These are phyloP conservation scores for Keiferia lycopersicella DNA, from an alignment of 2,888 invertebrate genomes.

Conservation along the genomic window DNA sequence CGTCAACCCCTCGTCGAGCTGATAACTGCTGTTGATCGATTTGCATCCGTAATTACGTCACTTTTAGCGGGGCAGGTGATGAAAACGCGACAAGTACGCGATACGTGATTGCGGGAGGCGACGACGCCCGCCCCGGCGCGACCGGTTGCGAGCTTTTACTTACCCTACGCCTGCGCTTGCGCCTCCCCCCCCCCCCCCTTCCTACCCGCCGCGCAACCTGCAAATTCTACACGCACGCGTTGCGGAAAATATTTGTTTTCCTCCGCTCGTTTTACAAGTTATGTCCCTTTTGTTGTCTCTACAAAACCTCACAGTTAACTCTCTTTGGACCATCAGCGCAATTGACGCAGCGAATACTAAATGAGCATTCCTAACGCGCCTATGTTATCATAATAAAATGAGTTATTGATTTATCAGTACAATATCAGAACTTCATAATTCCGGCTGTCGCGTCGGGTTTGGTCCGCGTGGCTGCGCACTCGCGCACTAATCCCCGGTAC, in stretches of 20 bases:
- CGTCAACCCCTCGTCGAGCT: conserved; percentile 71
- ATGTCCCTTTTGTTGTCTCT: conserved; percentile 10
- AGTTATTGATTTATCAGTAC: conserved; percentile 75
- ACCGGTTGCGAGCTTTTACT: conserved; percentile 69
- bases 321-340: not conserved
- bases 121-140: conserved; percentile 64
- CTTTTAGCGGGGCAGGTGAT: conserved; percentile 77
- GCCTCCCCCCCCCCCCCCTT: conserved; percentile 14
- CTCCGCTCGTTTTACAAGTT: conserved; percentile 17
- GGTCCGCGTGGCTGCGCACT: conserved; percentile 62
- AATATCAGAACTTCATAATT: conserved; percentile 70
- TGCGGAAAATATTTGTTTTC: conserved; percentile 22
- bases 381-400: conserved; percentile 56
- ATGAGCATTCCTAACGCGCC: conserved; percentile 38
- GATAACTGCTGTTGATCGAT: conserved; percentile 78
- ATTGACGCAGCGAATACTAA: conserved; percentile 11
- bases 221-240: conserved; percentile 16
- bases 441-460: conserved; percentile 71
- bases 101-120: conserved; percentile 69
- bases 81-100: conserved; percentile 78
- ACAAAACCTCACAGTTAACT: conserved; percentile 11
- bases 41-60: conserved; percentile 80
- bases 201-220: not conserved
- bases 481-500: conserved; percentile 60
- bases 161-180: conserved; percentile 34